Conservation (phyloP, 2,113 vertebrate genomes). For the Mirza zaza region DNA sequence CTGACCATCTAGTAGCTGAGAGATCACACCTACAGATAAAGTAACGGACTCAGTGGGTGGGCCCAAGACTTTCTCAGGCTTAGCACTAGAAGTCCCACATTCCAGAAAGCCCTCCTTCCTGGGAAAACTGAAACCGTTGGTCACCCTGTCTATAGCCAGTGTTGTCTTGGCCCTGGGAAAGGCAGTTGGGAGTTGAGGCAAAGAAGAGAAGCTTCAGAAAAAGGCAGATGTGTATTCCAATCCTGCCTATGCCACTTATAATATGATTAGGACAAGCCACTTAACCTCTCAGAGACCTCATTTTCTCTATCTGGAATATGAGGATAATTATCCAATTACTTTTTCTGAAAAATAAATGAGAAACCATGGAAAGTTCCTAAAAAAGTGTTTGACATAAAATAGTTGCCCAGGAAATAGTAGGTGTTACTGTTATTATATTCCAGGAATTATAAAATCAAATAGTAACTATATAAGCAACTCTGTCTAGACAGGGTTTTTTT, state of each 20-base stretch:
- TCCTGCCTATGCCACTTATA: neutral
- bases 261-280: neutral
- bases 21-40: neutral
- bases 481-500: slow-evolving; percentile 41
- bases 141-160: neutral
- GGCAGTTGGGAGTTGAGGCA: neutral
- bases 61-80: neutral
- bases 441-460: slow-evolving; percentile 62
- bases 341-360: slow-evolving; percentile 40
- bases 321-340: neutral
- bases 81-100: neutral
- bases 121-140: neutral
- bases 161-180: neutral
- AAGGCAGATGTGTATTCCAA: neutral
- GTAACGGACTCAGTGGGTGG: neutral
- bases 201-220: slow-evolving; percentile 3
- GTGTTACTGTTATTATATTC: slow-evolving; percentile 45
- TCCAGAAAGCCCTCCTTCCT: slow-evolving; percentile 18
- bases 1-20: neutral
- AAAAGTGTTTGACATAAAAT: neutral
- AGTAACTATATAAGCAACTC: slow-evolving; percentile 18
- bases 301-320: neutral
- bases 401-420: slow-evolving; percentile 11
- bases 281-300: neutral
- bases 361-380: slow-evolving; percentile 36